These are phyloP conservation scores for Proteles cristata DNA, from an alignment of 2,113 vertebrate species.

Conservation along the genomic window DNA sequence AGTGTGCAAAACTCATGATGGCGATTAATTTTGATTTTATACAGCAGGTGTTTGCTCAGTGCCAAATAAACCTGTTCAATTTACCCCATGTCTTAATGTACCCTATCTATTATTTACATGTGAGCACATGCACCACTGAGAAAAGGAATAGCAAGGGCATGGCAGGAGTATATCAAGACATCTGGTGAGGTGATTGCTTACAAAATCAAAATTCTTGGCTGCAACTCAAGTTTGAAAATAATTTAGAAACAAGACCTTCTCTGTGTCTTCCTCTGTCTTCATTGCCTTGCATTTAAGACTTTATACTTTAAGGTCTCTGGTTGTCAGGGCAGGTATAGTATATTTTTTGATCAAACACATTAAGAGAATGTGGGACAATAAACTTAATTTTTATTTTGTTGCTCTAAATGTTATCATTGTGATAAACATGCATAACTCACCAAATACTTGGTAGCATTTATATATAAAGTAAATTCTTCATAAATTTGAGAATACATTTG, in stretches of 20 bases:
- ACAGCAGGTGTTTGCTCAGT: slow-evolving; percentile 77
- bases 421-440: not conserved
- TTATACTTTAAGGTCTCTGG: not conserved
- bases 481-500: not conserved
- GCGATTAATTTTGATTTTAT: slow-evolving; percentile 77
- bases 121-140: slow-evolving; percentile 69
- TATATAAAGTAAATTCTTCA: not conserved
- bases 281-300: not conserved
- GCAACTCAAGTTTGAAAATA: slow-evolving; percentile 68
- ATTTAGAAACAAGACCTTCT: slow-evolving; percentile 43
- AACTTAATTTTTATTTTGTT: not conserved
- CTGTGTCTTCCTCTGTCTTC: not conserved
- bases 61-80: slow-evolving; percentile 78
- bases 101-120: slow-evolving; percentile 80
- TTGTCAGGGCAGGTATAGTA: not conserved
- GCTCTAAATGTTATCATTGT: not conserved
- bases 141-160: slow-evolving; percentile 72
- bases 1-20: slow-evolving; percentile 61
- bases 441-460: not conserved
- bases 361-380: not conserved
- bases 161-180: slow-evolving; percentile 73
- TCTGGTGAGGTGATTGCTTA: slow-evolving; percentile 78
- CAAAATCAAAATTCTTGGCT: slow-evolving; percentile 77
- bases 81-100: slow-evolving; percentile 78
- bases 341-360: not conserved